Conservation (phyloP, 2,113 vertebrate genomes). For the Axis porcinus region DNA sequence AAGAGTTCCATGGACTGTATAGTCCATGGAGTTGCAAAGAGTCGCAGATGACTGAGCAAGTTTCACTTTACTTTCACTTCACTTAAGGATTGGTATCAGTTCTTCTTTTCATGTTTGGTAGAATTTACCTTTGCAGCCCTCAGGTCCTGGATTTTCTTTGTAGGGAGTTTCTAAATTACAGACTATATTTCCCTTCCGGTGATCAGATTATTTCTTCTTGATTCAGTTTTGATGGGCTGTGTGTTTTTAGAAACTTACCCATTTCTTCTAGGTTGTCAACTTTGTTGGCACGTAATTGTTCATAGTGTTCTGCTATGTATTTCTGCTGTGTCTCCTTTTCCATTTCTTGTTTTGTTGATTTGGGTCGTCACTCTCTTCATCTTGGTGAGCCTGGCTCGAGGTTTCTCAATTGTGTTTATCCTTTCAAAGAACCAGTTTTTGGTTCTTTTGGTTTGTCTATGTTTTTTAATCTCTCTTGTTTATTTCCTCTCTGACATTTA, state of each 20-base stretch:
- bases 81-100: not conserved
- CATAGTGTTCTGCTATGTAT: not conserved
- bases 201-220: not conserved
- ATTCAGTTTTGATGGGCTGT: not conserved
- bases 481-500: not conserved
- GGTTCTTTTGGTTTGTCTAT: not conserved
- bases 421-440: not conserved
- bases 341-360: not conserved
- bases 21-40: not conserved
- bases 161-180: not conserved
- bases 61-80: not conserved
- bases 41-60: rapidly evolving
- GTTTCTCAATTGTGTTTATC: not conserved
- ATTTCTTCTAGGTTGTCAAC: too few species aligned
- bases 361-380: not conserved
- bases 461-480: not conserved
- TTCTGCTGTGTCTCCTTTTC: not conserved
- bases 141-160: not conserved
- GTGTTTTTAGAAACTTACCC: not conserved
- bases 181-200: not conserved
- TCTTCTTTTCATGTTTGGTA: not conserved
- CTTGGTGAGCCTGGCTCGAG: not conserved
- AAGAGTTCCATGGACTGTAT: rapidly evolving
- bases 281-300: not conserved
- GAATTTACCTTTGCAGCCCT: not conserved